Evolutionary conservation across 2,888 invertebrate genomes (phyloP), one percentile per base, ranked within the genome.

Genomic region (Exocentrus adspersus): DNA sequence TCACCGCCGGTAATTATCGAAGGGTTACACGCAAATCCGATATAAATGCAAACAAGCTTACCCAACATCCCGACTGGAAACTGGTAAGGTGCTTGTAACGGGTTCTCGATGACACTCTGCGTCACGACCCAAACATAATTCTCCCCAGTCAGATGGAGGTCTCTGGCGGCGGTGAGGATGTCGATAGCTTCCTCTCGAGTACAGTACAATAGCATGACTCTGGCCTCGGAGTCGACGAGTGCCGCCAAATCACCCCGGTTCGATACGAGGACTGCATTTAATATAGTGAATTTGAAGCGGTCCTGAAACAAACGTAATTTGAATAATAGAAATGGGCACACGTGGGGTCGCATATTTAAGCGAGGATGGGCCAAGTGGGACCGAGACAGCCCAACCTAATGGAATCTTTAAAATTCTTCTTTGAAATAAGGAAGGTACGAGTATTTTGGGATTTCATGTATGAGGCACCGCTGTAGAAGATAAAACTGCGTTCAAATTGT

Each of bases 111-210:
- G 71, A 95, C 95, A 79, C 94, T 94, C 82, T 97, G 97, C 52
- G 96, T 96, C 16, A 95, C 97, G 62, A 97, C 95, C 97, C 97
- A 97, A 7, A 97, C 94, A 82, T 96, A 97, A 82, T 95, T 95
- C 82, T 95, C 95, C 6, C 93, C 93, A 2, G 92, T 93, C 67
- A 95, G 88, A 72, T 92, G 91, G 73, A 89, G 85, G 74, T 90
- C 89, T 61, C 88, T 86, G 2, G 94, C 94, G 24, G 89, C 89
- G 28, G 87, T 86, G 74, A 97, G 85, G 72, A 96, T 95, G 76
- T 89, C 89, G 65, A 90, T 90, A 17, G 95, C 95, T 82, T 96
- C 95, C 78, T 93, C 92, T 62, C 91, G 87, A 20, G 95, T 95
- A 73, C 94, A 93, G 82, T 97, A 97, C 62, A 97, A 86, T 32